phyloP scores from a whole-genome alignment of 2,113 vertebrate species.

The Diadophis punctatus region DNA sequence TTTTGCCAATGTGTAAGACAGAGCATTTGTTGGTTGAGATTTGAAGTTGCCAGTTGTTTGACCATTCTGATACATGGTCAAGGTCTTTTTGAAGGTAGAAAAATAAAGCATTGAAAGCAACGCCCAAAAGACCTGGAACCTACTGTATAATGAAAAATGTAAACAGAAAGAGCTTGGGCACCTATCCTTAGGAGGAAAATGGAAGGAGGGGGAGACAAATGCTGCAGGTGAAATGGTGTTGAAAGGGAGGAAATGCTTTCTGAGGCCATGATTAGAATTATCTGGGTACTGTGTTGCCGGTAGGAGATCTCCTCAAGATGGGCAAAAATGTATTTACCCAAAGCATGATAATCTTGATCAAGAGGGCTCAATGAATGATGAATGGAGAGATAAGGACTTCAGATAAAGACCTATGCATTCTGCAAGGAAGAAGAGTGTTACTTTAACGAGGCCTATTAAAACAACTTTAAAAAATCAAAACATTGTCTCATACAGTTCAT shows the following conservation, averaged over 20 bases:
- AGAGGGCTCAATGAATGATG: not conserved
- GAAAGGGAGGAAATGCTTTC: not conserved
- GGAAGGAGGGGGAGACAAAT: not conserved
- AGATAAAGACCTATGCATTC: not conserved
- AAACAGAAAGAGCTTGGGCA: not conserved
- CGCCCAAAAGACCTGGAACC: not conserved
- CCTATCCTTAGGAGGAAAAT: not conserved
- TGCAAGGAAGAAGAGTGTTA: not conserved
- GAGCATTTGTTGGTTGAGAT: no score
- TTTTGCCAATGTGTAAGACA: no score
- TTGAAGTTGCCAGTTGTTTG: no score
- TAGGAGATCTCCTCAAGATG: not conserved
- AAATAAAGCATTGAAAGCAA: not conserved
- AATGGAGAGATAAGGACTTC: not conserved
- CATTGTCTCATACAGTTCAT: not conserved
- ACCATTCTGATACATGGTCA: no score
- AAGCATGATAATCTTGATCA: not conserved
- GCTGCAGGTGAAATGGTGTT: not conserved
- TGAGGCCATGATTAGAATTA: not conserved
- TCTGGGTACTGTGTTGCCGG: not conserved
- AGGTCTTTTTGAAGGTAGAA: no score
- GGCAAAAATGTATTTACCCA: not conserved
- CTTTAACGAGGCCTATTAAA: not conserved
- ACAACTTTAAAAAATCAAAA: not conserved
- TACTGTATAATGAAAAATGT: not conserved